phyloP scores from a whole-genome alignment of 2,888 invertebrate genomes.

The Candidula unifasciata region DNA sequence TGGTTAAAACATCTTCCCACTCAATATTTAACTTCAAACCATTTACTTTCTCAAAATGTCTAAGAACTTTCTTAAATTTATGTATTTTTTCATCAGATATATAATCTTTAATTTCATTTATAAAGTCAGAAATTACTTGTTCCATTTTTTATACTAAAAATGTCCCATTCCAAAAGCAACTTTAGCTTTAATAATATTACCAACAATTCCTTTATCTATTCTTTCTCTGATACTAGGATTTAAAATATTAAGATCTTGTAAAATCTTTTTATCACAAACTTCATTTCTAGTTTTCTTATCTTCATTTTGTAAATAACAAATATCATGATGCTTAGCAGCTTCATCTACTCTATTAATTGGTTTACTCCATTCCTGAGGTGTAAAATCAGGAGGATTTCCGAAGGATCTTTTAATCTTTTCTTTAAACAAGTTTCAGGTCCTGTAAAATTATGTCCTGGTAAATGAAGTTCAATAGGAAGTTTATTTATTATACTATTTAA shows the following conservation, averaged over 20 bases:
- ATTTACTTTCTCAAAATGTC: too few species aligned
- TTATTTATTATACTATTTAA: too few species aligned
- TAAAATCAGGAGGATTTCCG: constrained; percentile 7
- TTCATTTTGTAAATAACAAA: constrained; percentile 28
- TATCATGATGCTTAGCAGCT: constrained; percentile 29
- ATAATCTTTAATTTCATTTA: too few species aligned
- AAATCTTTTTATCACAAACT: neutral
- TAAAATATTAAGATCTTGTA: neutral
- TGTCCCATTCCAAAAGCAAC: neutral
- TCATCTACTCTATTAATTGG: constrained; percentile 26
- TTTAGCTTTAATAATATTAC: constrained; percentile 13
- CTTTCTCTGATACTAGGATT: neutral
- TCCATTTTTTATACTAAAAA: neutral
- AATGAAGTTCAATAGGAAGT: constrained; percentile 46
- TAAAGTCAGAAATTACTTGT: neutral
- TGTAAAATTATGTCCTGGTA: constrained; percentile 32
- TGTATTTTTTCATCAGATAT: too few species aligned
- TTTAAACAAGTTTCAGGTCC: constrained; percentile 16
- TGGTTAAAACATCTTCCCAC: too few species aligned
- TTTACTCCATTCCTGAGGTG: constrained; percentile 19
- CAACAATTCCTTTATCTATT: neutral
- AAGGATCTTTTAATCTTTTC: constrained; percentile 19
- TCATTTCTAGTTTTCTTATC: constrained; percentile 3
- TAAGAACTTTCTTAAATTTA: too few species aligned
- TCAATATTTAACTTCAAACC: too few species aligned